These are phyloP conservation scores for Catalaphyllia jardinei DNA, from an alignment of 64 coral and sea anemone species.

Conservation along the genomic window DNA sequence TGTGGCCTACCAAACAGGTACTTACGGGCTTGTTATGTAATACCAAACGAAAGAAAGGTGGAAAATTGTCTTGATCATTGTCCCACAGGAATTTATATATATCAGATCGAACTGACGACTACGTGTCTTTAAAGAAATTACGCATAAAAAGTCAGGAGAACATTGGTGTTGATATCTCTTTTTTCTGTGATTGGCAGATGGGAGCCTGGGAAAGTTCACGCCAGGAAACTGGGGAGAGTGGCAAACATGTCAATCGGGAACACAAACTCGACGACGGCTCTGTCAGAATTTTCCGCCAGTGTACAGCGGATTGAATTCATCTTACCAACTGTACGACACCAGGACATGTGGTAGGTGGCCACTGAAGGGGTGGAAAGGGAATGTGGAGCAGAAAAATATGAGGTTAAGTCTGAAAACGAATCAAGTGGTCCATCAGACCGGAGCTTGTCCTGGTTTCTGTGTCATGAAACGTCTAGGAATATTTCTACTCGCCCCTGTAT, in stretches of 20 bases:
- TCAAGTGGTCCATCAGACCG: no score
- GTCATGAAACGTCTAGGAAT: no score
- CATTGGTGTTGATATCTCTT: neutral
- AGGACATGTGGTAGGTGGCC: neutral
- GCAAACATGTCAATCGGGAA: neutral
- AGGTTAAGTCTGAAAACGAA: no score
- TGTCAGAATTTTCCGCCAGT: constrained; percentile 13
- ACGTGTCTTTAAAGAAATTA: neutral
- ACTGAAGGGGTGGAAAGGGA: no score
- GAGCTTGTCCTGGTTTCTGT: no score
- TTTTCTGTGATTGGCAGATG: neutral
- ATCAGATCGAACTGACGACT: no score
- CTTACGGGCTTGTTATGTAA: no score
- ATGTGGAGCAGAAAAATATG: no score
- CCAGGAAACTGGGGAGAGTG: constrained; percentile 11
- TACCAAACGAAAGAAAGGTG: no score
- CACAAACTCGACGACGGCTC: neutral
- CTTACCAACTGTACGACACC: neutral
- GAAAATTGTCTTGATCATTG: no score
- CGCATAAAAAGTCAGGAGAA: neutral
- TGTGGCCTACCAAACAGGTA: constrained; percentile 18
- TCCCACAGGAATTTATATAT: no score
- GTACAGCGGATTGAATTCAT: constrained; percentile 15
- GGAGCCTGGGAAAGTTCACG: constrained; percentile 2
- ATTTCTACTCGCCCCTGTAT: no score